phyloP scores from a whole-genome alignment of 2,113 vertebrate species.

The Eleginops maclovinus region DNA sequence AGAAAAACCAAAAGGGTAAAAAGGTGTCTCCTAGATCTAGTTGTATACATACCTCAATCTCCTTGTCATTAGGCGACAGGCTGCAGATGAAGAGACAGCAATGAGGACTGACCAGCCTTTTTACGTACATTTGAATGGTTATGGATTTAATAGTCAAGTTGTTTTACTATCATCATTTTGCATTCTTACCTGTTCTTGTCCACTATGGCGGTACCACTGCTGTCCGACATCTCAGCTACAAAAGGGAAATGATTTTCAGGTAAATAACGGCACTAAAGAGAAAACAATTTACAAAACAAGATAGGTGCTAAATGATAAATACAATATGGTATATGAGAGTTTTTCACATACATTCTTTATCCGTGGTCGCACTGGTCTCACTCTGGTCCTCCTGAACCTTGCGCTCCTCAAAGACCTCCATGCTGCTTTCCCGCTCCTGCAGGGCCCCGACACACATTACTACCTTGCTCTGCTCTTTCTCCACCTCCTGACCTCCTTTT shows the following conservation, averaged over 20 bases:
- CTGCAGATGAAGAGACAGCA: constrained; percentile 75
- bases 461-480: not conserved
- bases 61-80: constrained; percentile 88
- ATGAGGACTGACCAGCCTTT: not conserved
- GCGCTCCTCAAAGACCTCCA: constrained; percentile 63
- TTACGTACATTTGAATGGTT: not conserved
- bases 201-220: constrained; percentile 50
- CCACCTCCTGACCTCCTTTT: not conserved
- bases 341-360: constrained; percentile 70
- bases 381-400: constrained; percentile 64
- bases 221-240: constrained; percentile 71
- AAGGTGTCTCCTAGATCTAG: not conserved
- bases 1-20: not conserved
- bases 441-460: constrained; percentile 26
- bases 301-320: not conserved
- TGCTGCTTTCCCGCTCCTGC: constrained; percentile 73
- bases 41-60: constrained; percentile 90
- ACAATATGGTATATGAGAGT: not conserved
- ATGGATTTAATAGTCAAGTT: not conserved
- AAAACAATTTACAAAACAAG: not conserved
- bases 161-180: not conserved
- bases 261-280: not conserved
- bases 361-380: constrained; percentile 40
- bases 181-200: constrained; percentile 71
- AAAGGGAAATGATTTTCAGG: not conserved